Conservation (phyloP, 23 tunicate species). For the Corella eumyota region DNA sequence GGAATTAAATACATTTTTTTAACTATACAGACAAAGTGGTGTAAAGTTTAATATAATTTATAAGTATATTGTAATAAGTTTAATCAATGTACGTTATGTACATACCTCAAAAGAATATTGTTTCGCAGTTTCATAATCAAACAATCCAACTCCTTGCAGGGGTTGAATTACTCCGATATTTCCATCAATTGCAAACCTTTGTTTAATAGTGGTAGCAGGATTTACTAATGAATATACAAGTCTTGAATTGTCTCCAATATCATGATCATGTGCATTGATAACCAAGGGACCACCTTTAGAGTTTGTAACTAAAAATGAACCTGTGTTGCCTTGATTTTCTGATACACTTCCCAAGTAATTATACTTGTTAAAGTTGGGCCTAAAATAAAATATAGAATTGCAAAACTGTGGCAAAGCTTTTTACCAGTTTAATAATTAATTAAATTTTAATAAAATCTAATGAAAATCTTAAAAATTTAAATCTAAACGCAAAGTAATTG, state of each 20-base stretch:
- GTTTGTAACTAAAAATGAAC: conserved; percentile 14
- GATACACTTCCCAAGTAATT: conserved; percentile 21
- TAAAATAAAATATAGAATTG: not conserved
- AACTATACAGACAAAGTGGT: too few relatives aligned
- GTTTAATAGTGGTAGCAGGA: not conserved
- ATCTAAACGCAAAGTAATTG: too few relatives aligned
- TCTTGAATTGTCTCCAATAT: conserved; percentile 31
- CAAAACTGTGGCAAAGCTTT: too few relatives aligned
- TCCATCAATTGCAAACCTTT: conserved; percentile 23
- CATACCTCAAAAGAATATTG: conserved; percentile 8
- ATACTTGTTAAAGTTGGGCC: conserved; percentile 19
- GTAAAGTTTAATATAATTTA: conserved; percentile 1
- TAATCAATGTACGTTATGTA: not conserved
- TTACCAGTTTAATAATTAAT: too few relatives aligned
- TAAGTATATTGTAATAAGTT: not conserved
- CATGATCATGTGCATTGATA: conserved; percentile 31
- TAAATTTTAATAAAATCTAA: too few relatives aligned
- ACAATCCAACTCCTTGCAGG: conserved; percentile 13
- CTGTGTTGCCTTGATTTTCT: conserved; percentile 12
- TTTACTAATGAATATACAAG: conserved; percentile 16
- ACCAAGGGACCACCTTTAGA: conserved; percentile 18
- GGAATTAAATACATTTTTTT: too few relatives aligned
- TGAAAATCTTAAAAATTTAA: too few relatives aligned
- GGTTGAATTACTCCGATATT: conserved; percentile 29
- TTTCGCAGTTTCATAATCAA: conserved; percentile 22